Base-by-base conservation (phyloP, 2,113 vertebrate species). In the Rhipidura dahli region DNA sequence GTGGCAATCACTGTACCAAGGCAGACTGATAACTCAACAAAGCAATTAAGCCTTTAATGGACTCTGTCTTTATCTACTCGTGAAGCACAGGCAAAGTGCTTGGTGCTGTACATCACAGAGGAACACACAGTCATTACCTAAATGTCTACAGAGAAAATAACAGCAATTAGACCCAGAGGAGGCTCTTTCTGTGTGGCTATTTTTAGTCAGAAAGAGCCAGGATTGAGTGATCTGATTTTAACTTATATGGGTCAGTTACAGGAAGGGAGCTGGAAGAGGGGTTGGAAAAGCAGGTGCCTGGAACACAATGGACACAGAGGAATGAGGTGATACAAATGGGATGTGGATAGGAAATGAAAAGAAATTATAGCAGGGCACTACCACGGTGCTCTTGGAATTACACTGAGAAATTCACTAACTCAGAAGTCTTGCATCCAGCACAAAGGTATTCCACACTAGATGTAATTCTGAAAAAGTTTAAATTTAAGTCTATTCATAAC, bases 41-140 rank as follows among this genome's bases (percentile, higher is more conserved):
- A 93, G 83, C 88, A 94, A 92, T 94, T 95, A 94, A 33, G 24
- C 69, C 77, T 77, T 66, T 91, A 93, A 92, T 83, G 83, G 90
- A 64, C 86, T 71, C n/a, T 44, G 28, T 26, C 91, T 72, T 79
- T 51, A 78, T 42, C 92, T 85, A 4, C 57, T 78, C 26, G 64
- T 57, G 60, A 89, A 73, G 84, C 71, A 89, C 70, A 78, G 61
- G 64, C 78, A 44, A 88, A 92, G 61, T 89, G 83, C 87, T 86
- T 26, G 85, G 83, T 66, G 72, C 83, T 89, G 85, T 83, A 78
- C 59, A 77, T 75, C 76, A 89, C 75, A 78, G 47, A 86, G 82
- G 61, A 91, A 60, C 23, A 51, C 78, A 84, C 19, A 65, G 83
- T 83, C 81, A 75, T 84, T 83, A 93, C 84, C 89, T 83, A 50